Evolutionary conservation across 1,140 invertebrate genomes (phyloP).

Genomic region (Listronotus bonariensis): DNA sequence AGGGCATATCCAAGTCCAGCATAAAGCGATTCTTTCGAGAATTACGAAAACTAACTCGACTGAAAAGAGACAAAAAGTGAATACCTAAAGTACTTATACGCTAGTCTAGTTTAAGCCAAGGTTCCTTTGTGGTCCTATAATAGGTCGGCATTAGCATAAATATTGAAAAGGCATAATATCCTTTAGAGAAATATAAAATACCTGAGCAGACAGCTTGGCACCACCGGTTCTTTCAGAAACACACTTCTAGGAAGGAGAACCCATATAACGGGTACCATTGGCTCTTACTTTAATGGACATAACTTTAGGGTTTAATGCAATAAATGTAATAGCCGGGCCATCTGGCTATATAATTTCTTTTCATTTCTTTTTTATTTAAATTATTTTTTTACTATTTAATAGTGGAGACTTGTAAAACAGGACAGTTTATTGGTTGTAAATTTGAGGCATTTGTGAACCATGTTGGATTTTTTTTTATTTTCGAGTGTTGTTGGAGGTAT

Average conservation of each 20-base stretch:
- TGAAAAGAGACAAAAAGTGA: constrained; percentile 1
- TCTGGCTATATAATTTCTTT: constrained; percentile 14
- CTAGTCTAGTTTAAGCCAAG: constrained; percentile 2
- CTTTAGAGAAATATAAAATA: constrained; percentile 15
- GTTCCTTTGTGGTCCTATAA: background rate
- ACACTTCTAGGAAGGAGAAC: constrained; percentile 12
- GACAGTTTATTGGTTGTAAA: constrained; percentile 16
- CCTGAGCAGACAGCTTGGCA: constrained; percentile 25
- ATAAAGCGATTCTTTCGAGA: background rate
- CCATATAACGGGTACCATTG: background rate
- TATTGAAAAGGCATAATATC: constrained; percentile 4
- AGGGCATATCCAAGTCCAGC: too few relatives aligned
- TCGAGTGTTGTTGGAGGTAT: background rate
- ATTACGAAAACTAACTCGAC: background rate
- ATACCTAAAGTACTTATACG: constrained; percentile 5
- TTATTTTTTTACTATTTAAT: constrained; percentile 19
- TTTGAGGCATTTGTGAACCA: constrained; percentile 4
- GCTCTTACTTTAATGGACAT: constrained; percentile 14
- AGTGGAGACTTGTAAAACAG: constrained; percentile 14
- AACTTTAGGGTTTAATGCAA: constrained; percentile 14
- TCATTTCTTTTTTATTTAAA: constrained; percentile 15
- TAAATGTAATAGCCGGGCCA: constrained; percentile 14
- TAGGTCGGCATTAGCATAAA: constrained; percentile 11
- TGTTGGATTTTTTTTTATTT: background rate
- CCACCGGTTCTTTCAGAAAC: constrained; percentile 3